These are phyloP conservation scores for Paratrypauchen microcephalus DNA, from an alignment of 2,797 vertebrate genomes.

Conservation along the genomic window DNA sequence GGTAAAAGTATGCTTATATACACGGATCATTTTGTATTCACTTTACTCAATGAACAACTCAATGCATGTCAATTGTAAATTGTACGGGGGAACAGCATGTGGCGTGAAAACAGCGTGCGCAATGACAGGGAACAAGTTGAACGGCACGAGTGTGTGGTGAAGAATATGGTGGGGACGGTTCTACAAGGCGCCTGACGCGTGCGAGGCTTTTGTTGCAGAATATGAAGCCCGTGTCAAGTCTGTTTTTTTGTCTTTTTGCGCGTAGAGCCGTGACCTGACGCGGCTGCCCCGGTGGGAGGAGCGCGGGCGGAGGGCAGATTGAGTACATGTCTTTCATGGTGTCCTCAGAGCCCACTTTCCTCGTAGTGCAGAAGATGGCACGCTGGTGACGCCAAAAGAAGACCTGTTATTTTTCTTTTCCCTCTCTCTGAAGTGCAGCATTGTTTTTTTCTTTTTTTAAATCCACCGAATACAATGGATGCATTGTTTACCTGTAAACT, in stretches of 20 bases:
- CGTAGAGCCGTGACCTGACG: background rate
- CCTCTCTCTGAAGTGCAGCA: background rate
- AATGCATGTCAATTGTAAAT: too few species aligned
- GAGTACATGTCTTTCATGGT: conserved; percentile 6
- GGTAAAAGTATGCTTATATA: background rate
- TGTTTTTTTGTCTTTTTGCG: background rate
- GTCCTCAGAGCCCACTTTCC: conserved; percentile 3
- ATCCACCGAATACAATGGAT: background rate
- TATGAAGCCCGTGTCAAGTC: background rate
- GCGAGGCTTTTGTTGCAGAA: background rate
- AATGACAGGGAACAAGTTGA: background rate
- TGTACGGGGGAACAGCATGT: background rate
- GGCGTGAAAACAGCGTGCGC: background rate
- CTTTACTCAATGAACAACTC: conserved; percentile 1
- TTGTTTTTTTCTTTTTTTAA: conserved; percentile 2
- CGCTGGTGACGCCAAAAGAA: background rate
- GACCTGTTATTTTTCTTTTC: background rate
- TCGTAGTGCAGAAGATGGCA: background rate
- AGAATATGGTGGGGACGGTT: background rate
- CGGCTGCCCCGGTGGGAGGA: background rate
- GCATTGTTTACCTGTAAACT: conserved; percentile 11
- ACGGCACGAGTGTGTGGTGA: background rate
- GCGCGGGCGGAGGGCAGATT: background rate
- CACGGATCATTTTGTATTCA: background rate
- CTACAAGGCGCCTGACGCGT: background rate